Evolutionary conservation across 35 echinoderm and acorn worm genomes (phyloP).

Genomic region (Holothuria glaberrima): DNA sequence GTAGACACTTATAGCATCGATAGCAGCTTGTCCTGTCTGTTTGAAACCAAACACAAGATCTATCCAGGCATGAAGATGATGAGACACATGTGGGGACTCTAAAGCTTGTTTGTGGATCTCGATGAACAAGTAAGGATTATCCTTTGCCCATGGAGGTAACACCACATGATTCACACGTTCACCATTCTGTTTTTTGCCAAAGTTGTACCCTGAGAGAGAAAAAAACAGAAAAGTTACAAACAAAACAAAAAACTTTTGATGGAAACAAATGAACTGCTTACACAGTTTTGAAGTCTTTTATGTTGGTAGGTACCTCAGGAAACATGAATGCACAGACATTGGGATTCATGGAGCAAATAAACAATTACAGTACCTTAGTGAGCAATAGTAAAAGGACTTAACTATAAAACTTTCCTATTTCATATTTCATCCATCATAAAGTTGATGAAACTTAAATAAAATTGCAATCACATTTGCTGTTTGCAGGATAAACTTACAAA

Average conservation of each 20-base stretch:
- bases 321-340: not conserved
- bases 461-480: too few species aligned
- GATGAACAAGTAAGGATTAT: constrained; percentile 76
- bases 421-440: too few species aligned
- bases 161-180: constrained; percentile 70
- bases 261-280: too few species aligned
- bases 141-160: constrained; percentile 81
- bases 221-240: not conserved
- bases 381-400: too few species aligned
- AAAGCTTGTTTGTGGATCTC: constrained; percentile 89
- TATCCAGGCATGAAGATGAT: constrained; percentile 87
- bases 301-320: too few species aligned
- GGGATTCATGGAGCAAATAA: too few species aligned
- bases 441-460: too few species aligned
- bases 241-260: too few species aligned
- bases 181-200: constrained; percentile 84
- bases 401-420: too few species aligned
- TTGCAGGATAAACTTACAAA: too few species aligned
- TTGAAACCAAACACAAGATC: constrained; percentile 98
- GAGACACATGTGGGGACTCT: constrained; percentile 78
- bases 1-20: constrained; percentile 90
- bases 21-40: constrained; percentile 70
- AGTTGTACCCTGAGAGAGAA: constrained; percentile 72
- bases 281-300: too few species aligned
- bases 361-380: too few species aligned